These are phyloP conservation scores for Rhinichthys klamathensis DNA, from an alignment of 2,113 vertebrate species.

Conservation along the genomic window DNA sequence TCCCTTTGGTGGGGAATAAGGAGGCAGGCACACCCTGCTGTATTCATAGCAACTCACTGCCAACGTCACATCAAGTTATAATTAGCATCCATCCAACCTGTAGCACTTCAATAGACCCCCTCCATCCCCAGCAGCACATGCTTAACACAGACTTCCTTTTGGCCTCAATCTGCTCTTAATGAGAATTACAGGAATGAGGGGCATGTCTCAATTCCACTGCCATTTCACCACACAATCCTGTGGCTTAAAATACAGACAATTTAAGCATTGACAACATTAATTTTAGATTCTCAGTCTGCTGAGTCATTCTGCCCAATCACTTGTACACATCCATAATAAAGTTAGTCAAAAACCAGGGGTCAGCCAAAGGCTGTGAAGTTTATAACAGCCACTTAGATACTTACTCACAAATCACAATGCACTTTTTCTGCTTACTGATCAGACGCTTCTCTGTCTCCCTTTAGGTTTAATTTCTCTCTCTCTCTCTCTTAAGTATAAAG, in stretches of 20 bases:
- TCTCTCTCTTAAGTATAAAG: background rate
- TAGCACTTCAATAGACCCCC: conserved; percentile 7
- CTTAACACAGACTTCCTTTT: conserved; percentile 13
- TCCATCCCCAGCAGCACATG: conserved; percentile 20
- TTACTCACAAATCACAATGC: conserved; percentile 11
- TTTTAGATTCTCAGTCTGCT: background rate
- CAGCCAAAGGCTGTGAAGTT: background rate
- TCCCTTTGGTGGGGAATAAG: background rate
- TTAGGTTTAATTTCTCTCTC: background rate
- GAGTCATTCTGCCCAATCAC: conserved; percentile 9
- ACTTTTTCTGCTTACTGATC: conserved; percentile 2
- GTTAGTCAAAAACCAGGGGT: background rate
- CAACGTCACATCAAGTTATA: conserved; percentile 3
- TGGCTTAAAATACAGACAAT: background rate
- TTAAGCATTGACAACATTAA: background rate
- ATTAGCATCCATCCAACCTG: conserved; percentile 25
- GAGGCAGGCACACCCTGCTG: conserved; percentile 12
- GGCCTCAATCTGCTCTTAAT: conserved; percentile 1
- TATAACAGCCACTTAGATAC: background rate
- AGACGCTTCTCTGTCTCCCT: background rate
- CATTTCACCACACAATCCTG: conserved; percentile 2
- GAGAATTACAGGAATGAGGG: conserved; percentile 31
- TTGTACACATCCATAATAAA: background rate
- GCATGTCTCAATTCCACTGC: conserved; percentile 7
- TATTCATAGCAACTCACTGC: conserved; percentile 26